These are phyloP conservation scores for Kryptolebias marmoratus DNA, from an alignment of 2,113 vertebrate species.

Conservation along the genomic window DNA sequence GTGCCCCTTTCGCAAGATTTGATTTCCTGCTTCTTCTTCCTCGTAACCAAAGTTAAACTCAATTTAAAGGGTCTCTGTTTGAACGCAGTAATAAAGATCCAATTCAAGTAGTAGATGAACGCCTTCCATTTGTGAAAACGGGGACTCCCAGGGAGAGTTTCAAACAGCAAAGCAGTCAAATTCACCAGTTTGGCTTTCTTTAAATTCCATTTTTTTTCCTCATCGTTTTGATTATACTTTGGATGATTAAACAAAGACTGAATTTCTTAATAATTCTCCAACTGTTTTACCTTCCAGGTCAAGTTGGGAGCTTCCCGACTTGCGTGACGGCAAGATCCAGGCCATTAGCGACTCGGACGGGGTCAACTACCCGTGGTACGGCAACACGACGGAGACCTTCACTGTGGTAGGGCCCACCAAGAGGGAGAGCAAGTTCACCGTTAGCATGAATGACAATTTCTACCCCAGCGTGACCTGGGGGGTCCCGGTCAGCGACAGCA, in stretches of 20 bases:
- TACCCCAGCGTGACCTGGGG: slow-evolving; percentile 99
- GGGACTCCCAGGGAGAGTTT: too few relatives aligned
- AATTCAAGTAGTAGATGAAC: too few relatives aligned
- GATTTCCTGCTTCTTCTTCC: too few relatives aligned
- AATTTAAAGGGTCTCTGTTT: too few relatives aligned
- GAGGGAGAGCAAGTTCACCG: slow-evolving; percentile 90
- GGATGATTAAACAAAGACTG: background rate
- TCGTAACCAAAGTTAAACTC: too few relatives aligned
- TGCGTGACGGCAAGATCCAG: slow-evolving; percentile 89
- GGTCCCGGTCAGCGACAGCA: slow-evolving; percentile 93
- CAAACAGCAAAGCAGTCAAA: too few relatives aligned
- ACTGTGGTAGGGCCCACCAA: slow-evolving; percentile 93
- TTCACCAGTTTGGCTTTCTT: background rate
- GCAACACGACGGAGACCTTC: slow-evolving; percentile 96
- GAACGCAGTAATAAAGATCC: too few relatives aligned
- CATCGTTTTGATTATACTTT: background rate
- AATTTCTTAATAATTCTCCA: slow-evolving; percentile 19
- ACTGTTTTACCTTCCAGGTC: slow-evolving; percentile 82
- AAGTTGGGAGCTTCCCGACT: slow-evolving; percentile 96
- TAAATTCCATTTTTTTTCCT: background rate
- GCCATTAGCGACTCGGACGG: slow-evolving; percentile 98
- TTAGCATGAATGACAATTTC: slow-evolving; percentile 99
- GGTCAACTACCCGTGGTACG: slow-evolving; percentile 98
- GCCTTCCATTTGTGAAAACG: too few relatives aligned
- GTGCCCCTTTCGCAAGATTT: too few relatives aligned